Evolutionary conservation across 1,140 invertebrate species (phyloP), one percentile per base, ranked within the genome.

Genomic region (Drosophila ercepeae): DNA sequence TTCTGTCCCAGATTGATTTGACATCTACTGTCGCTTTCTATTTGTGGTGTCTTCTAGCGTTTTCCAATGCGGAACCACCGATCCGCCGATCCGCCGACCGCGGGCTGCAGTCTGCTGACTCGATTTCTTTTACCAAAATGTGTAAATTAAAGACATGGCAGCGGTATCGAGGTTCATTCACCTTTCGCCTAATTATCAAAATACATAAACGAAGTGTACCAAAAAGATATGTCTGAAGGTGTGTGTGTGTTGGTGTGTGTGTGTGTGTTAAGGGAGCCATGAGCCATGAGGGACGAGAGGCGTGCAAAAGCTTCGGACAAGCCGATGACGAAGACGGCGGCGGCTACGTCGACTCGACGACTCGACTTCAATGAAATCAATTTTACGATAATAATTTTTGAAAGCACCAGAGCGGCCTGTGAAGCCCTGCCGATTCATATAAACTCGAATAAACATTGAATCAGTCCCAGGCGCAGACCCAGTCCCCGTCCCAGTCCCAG

Each of bases 131-230:
- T 82, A 64, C 64, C 57, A 60, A 70, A 88, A 67, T 74, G 77
- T 86, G 82, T 76, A 77, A 81, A 86, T 82, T 82, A 52, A 88
- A 45, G 68, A 46, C 65, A 55, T 53, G 61, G 52, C 48, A 59
- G 54, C 61, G 48, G 53, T 55, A 74, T 54, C 61, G 63, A 75
- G 71, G 82, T 88, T 88, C 71, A 64, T 88, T 88, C 82, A 88
- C 82, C 82, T 88, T 88, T 88, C 82, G 83, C 82, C 82, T 88
- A 88, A 88, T 88, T 88, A 88, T 89, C 51, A 78, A 89, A 78
- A 89, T 88, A 88, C 83, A 89, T 89, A 89, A 78, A 72, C 82
- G 76, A 84, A 73, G 60, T 75, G 72, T 67, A 76, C 63, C 71
- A 75, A 42, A 65, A 71, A 67, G 52, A 60, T 42, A 52, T 7